Evolutionary conservation across 2,113 vertebrate genomes (phyloP).

Genomic region (Neopipo cinnamomea): DNA sequence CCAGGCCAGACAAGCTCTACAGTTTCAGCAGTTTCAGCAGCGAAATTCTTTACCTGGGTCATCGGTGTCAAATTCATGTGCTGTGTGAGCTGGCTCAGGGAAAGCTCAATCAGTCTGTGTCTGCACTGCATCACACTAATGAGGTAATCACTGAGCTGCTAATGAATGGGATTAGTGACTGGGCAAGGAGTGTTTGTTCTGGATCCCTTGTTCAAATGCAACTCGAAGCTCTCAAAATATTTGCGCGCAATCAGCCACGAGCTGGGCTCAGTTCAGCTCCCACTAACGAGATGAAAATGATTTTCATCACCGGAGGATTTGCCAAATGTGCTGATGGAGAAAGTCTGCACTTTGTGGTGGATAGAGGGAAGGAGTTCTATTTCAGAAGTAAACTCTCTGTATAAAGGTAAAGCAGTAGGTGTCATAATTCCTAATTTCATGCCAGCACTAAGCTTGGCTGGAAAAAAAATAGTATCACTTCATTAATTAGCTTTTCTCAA

Average conservation of each 20-base stretch:
- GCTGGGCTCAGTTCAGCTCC: not conserved
- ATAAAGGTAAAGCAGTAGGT: not conserved
- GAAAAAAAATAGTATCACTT: not conserved
- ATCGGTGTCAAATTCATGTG: not conserved
- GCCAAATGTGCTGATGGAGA: not conserved
- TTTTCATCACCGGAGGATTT: not conserved
- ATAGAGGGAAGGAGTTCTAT: not conserved
- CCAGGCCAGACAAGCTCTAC: not conserved
- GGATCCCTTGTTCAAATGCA: constrained; percentile 21
- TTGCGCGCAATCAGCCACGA: not conserved
- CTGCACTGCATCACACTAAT: constrained; percentile 5
- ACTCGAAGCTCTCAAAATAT: constrained; percentile 2
- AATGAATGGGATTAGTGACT: constrained; percentile 26
- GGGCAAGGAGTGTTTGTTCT: constrained; percentile 36
- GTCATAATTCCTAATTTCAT: not conserved
- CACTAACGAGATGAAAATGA: not conserved
- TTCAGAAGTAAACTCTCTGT: not conserved
- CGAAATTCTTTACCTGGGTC: constrained; percentile 1
- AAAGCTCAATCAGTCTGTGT: not conserved
- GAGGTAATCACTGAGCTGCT: constrained; percentile 40
- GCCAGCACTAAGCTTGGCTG: not conserved
- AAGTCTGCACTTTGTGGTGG: not conserved
- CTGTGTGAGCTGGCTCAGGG: not conserved
- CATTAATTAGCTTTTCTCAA: not conserved
- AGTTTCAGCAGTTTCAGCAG: not conserved